Base-by-base conservation (phyloP, 2,888 invertebrate species). In the Idaea aversata region DNA sequence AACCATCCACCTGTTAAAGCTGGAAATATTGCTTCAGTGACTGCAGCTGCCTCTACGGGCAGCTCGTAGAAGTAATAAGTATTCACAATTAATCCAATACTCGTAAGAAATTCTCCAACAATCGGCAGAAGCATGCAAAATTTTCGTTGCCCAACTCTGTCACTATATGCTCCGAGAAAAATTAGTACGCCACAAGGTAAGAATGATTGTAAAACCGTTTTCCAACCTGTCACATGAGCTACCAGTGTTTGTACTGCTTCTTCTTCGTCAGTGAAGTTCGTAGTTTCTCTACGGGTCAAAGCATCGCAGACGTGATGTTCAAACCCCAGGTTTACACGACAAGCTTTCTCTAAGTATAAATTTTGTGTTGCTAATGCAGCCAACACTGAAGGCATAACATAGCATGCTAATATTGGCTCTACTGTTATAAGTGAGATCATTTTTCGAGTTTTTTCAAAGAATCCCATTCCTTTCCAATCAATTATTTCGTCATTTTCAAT, bases 1-100 rank as follows among this genome's bases (percentile, higher is more conserved):
- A 97, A 97, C 97, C 97, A 97, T 7, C 97, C 97, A 10, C 97
- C 96, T 0, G 97, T 96, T 6, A 97, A 80, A 0, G 97, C 97
- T 3, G 97, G 97, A 85, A 97, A 97, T 71, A 97, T 93, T 0
- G 96, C 96, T 85, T 97, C 97, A 0, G 96, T 95, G 5, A 97
- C 94, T 0, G 96, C 97, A 15, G 96, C 96, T 3, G 94, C 96
- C 89, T 97, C 97, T 94, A 97, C 96, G 0, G 97, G 97, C 58
- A 97, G 87, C 79, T 96, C 94, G 81, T 96, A 94, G 84, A 97
- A 97, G 86, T 94, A 96, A 80, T 95, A 97, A 16, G 97, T 97
- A 84, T 97, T 97, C 4, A 96, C 83, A 75, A 97, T 95, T 15
- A 97, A 92, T 1, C 97, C 97, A 57, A 97, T 93, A 70, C 96